Base-by-base conservation (phyloP, 2,888 invertebrate genomes). In the Antheraea yamamai region DNA sequence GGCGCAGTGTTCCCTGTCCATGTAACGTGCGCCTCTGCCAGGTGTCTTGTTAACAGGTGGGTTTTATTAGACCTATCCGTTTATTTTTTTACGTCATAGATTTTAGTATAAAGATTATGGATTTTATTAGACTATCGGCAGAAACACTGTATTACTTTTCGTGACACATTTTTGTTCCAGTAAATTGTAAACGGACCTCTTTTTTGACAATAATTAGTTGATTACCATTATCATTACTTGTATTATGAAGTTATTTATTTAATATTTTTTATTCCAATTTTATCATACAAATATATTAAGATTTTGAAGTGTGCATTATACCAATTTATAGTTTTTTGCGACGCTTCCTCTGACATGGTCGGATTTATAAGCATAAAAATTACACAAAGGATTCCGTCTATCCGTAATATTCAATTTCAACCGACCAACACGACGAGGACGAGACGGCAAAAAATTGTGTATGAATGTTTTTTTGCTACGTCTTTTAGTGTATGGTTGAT, bases 31-130 rank as follows among this genome's bases (percentile, higher is more conserved):
- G 83, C 79, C 74, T 70, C 78, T 75, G 84, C 91, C 93, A 93
- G 92, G 93, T 93, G 93, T 83, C 82, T 76, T 81, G 81, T 85
- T 89, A 91, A 93, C 94, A 94, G 93, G 94, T 94, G 93, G 83
- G 87, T 78, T 83, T 78, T 72, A 70, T 39, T 70, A 39, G 39
- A 39, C 39, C 35, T 39, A 70, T n/a, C n/a, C 64, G 64, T 70
- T 70, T n/a, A 39, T 39, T 70, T 68, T n/a, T 39, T 70, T 39
- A n/a, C n/a, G 20, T 39, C 10, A 4, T 61, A 23, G 23, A 61
- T 39, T 70, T 70, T n/a, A 20, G 20, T 70, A 66, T 70, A 26
- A 70, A 70, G n/a, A n/a, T 47, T 47, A 47, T 47, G 8, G 47
- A 47, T 47, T 47, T 47, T 47, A 47, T 23, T 39, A 10, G 10